Conservation (phyloP, 2,113 vertebrate species). For the Formicarius rufipectus region DNA sequence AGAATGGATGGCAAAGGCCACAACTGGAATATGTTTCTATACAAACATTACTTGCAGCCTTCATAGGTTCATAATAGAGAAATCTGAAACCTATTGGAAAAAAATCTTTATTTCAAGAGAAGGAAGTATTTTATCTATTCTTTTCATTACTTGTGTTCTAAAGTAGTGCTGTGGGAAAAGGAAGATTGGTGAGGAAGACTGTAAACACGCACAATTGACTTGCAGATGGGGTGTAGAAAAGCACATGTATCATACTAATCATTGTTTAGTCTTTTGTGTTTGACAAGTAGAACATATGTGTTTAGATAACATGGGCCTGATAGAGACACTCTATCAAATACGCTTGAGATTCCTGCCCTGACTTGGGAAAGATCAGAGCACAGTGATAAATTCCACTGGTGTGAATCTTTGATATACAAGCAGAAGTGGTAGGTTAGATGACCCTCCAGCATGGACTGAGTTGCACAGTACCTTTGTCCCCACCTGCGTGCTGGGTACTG, state of each 20-base stretch:
- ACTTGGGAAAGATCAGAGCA: background rate
- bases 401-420: background rate
- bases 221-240: background rate
- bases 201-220: background rate
- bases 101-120: background rate
- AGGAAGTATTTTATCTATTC: background rate
- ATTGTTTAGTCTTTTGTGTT: background rate
- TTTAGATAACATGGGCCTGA: background rate
- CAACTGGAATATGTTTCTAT: background rate
- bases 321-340: background rate
- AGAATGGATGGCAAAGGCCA: background rate
- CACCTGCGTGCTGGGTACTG: background rate
- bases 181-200: background rate
- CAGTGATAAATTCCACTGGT: fast-evolving
- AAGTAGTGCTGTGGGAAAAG: background rate
- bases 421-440: background rate
- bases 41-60: background rate
- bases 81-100: background rate
- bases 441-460: background rate
- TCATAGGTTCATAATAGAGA: background rate
- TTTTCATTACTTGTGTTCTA: background rate
- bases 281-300: background rate
- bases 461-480: fast-evolving
- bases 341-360: background rate
- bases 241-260: background rate